phyloP scores from a whole-genome alignment of 2,113 vertebrate genomes.

The Ptyas mucosa region DNA sequence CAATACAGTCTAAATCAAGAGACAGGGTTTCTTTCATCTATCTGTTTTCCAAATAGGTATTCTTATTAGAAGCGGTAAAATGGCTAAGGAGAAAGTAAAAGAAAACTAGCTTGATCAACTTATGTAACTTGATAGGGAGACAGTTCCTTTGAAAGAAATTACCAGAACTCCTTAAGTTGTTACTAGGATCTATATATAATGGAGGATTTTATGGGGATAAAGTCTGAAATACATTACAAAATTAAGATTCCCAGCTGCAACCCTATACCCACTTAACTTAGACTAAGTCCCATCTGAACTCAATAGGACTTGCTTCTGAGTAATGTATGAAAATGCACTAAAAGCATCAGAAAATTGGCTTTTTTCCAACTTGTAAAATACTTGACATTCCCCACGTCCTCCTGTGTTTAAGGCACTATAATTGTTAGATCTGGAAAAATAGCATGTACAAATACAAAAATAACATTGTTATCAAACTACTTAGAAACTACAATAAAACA shows the following conservation, averaged over 20 bases:
- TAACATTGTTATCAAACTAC: conserved; percentile 63
- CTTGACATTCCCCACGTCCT: conserved; percentile 27
- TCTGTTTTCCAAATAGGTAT: conserved; percentile 45
- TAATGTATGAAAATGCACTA: neutral
- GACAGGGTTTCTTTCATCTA: conserved; percentile 25
- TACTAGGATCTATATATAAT: conserved; percentile 58
- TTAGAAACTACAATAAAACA: conserved; percentile 64
- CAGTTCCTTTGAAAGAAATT: conserved; percentile 47
- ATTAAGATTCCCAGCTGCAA: neutral
- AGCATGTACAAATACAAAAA: conserved; percentile 29
- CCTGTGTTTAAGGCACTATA: conserved; percentile 56
- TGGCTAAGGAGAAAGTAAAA: conserved; percentile 51
- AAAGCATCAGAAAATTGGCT: conserved; percentile 48
- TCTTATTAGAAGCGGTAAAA: conserved; percentile 50
- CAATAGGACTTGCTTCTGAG: neutral
- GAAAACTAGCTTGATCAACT: neutral
- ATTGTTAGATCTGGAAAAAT: conserved; percentile 58
- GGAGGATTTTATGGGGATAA: conserved; percentile 53
- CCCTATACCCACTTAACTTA: neutral
- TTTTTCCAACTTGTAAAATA: conserved; percentile 56
- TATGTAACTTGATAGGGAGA: neutral
- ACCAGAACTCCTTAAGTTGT: conserved; percentile 45
- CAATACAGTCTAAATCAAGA: neutral
- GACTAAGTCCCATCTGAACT: neutral
- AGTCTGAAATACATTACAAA: conserved; percentile 57